Evolutionary conservation across 2,113 vertebrate species (phyloP).

Genomic region (Carassius auratus): DNA sequence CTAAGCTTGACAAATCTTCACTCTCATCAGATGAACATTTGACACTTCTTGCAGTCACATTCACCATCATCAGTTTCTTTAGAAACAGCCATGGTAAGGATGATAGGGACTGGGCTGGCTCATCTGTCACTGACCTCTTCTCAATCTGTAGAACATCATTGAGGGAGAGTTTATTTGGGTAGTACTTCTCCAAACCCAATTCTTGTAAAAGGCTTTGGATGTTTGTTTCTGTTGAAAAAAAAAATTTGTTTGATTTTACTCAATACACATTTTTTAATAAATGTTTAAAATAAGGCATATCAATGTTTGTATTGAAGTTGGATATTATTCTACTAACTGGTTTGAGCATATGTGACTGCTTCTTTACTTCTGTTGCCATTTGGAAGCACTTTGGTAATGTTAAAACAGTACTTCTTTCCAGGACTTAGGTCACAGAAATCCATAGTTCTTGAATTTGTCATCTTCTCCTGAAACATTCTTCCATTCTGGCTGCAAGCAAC

Average conservation of each 20-base stretch:
- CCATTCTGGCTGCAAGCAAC: conserved; percentile 38
- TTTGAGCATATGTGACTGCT: conserved; percentile 10
- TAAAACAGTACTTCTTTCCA: conserved; percentile 45
- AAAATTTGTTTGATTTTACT: neutral
- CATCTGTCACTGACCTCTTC: conserved; percentile 58
- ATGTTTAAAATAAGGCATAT: too few species aligned
- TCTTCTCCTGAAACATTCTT: conserved; percentile 14
- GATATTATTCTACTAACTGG: conserved; percentile 44
- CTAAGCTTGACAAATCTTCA: neutral
- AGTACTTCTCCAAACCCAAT: conserved; percentile 51
- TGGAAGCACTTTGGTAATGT: conserved; percentile 22
- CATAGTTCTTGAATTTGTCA: conserved; percentile 12
- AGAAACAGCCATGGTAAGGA: conserved; percentile 66
- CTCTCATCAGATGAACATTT: conserved; percentile 51
- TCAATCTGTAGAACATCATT: conserved; percentile 61
- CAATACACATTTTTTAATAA: too few species aligned
- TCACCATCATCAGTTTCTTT: conserved; percentile 71
- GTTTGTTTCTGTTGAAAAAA: conserved; percentile 49
- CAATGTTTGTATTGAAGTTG: neutral
- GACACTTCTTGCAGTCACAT: conserved; percentile 64
- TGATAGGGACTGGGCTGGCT: conserved; percentile 46
- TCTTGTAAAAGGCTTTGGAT: conserved; percentile 56
- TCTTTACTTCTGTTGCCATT: conserved; percentile 50
- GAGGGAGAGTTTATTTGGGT: conserved; percentile 60
- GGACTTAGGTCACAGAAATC: conserved; percentile 42